Percentiles rank a stretch among this genome's conserved stretches.
Conservation (phyloP, 2,113 vertebrate genomes). For the Macrotus californicus region DNA sequence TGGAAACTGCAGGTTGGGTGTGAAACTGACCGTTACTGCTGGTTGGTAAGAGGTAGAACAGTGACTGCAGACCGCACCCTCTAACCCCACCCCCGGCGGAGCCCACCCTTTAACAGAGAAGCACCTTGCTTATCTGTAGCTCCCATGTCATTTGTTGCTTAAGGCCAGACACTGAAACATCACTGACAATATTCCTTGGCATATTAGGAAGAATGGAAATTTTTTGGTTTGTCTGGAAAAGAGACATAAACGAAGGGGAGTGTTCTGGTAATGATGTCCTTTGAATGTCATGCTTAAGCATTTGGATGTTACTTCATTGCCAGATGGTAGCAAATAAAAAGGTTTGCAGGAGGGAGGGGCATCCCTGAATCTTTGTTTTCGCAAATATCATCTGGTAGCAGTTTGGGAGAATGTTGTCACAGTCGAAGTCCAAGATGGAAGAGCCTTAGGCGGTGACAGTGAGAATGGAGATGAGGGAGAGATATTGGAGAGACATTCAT, state of each 20-base stretch:
- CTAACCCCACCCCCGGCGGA: neutral
- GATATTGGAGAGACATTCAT: neutral
- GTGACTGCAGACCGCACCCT: neutral
- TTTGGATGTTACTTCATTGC: conserved; percentile 17
- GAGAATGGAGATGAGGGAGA: neutral
- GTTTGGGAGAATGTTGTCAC: neutral
- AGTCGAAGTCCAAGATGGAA: neutral
- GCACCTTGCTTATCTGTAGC: neutral
- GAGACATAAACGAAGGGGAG: neutral
- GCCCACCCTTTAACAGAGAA: neutral
- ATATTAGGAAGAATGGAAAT: neutral
- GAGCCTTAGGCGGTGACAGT: neutral
- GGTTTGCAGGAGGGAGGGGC: conserved; percentile 3
- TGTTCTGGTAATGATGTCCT: neutral
- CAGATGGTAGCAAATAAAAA: conserved; percentile 43
- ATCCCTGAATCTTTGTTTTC: conserved; percentile 43
- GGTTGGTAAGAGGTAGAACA: neutral
- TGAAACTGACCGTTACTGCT: neutral
- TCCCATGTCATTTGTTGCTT: neutral
- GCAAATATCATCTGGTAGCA: conserved; percentile 22
- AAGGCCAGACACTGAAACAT: neutral
- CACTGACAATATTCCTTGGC: neutral
- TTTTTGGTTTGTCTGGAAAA: neutral
- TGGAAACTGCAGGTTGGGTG: neutral
- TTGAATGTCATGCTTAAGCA: neutral